Evolutionary conservation across 1,140 invertebrate species (phyloP).

Genomic region (Drosophila insularis): DNA sequence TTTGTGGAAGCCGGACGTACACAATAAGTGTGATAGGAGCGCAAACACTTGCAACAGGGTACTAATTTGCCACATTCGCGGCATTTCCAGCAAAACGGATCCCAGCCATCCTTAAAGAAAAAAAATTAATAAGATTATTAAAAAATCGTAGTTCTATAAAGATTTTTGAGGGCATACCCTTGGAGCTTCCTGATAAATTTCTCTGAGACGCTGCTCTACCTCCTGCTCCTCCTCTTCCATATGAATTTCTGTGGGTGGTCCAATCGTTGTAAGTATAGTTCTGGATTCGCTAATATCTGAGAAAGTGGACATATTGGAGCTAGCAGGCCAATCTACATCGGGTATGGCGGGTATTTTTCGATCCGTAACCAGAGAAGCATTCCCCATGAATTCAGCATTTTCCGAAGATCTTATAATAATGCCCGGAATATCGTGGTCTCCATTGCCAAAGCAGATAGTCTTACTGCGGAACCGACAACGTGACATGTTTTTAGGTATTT

Average conservation of each 20-base stretch:
- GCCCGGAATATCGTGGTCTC: conserved; percentile 42
- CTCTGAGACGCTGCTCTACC: conserved; percentile 39
- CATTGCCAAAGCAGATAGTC: conserved; percentile 48
- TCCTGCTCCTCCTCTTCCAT: conserved; percentile 31
- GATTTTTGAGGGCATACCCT: conserved; percentile 44
- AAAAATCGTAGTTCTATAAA: neutral
- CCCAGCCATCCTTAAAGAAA: conserved; percentile 83
- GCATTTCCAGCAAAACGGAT: conserved; percentile 95
- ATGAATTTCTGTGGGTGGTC: neutral
- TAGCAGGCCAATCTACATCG: conserved; percentile 37
- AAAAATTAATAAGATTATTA: neutral
- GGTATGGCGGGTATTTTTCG: neutral
- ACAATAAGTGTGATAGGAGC: conserved; percentile 92
- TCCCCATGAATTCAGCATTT: conserved; percentile 84
- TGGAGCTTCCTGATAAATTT: conserved; percentile 55
- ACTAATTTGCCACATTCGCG: conserved; percentile 85
- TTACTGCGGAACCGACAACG: conserved; percentile 53
- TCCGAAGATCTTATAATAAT: conserved; percentile 83
- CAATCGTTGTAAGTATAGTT: neutral
- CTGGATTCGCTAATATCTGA: conserved; percentile 48
- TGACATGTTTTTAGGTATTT: neutral
- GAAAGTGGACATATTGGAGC: conserved; percentile 37
- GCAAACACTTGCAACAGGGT: conserved; percentile 92
- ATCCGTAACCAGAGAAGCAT: conserved; percentile 35
- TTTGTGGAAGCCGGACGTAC: conserved; percentile 84